These are phyloP conservation scores for Epirrhoe alternata DNA, from an alignment of 2,888 invertebrate genomes.

Conservation along the genomic window DNA sequence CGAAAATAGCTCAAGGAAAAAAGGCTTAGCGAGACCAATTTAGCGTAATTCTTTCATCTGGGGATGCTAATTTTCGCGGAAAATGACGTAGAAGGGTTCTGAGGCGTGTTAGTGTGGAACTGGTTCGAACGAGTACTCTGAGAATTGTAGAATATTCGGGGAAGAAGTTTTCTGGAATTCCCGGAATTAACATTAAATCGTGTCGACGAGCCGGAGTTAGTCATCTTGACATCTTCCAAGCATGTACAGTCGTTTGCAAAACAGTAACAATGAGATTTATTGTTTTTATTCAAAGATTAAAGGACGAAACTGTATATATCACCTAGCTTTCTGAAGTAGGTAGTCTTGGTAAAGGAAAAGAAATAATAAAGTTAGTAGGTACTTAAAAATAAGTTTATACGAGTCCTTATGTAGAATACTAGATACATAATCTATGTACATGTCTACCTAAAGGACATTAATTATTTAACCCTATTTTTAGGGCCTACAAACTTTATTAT, in stretches of 20 bases:
- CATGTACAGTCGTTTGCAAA: not conserved
- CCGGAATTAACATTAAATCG: constrained; percentile 37
- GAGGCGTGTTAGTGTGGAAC: constrained; percentile 39
- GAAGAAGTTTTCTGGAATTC: constrained; percentile 18
- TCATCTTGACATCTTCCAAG: constrained; percentile 26
- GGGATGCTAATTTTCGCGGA: constrained; percentile 48
- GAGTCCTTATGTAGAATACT: too few relatives aligned
- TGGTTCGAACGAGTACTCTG: constrained; percentile 26
- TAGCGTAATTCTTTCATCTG: constrained; percentile 63
- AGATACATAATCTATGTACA: too few relatives aligned
- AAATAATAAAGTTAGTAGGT: too few relatives aligned
- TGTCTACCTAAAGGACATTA: too few relatives aligned
- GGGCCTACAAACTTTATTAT: too few relatives aligned
- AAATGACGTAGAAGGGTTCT: constrained; percentile 40
- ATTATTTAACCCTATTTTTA: too few relatives aligned
- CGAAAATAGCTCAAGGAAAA: constrained; percentile 29
- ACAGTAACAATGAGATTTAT: not conserved
- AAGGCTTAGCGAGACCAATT: constrained; percentile 59
- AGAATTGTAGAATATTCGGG: constrained; percentile 21
- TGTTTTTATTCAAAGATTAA: too few relatives aligned
- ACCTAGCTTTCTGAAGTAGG: too few relatives aligned
- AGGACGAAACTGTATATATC: too few relatives aligned
- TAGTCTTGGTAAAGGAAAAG: too few relatives aligned
- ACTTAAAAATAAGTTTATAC: too few relatives aligned
- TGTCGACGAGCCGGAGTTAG: constrained; percentile 30